These are phyloP conservation scores for Ptychobarbus kaznakovi DNA, from an alignment of 2,797 vertebrate genomes.

Conservation along the genomic window DNA sequence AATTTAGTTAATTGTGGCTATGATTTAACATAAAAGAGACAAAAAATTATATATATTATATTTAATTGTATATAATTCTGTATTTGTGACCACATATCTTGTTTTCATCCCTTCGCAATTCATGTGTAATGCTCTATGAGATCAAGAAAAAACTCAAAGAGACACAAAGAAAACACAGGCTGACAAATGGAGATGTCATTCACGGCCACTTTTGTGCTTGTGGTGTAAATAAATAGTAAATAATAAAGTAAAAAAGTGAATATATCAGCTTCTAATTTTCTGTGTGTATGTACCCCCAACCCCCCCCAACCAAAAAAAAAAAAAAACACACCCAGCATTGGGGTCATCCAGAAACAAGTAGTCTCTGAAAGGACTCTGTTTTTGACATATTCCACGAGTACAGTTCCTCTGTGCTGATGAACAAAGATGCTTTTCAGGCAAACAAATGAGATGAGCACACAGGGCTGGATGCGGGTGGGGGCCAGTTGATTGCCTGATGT, in stretches of 20 bases:
- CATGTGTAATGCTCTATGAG: background rate
- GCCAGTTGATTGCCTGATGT: constrained; percentile 57
- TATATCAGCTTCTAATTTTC: background rate
- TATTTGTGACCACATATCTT: background rate
- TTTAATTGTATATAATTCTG: background rate
- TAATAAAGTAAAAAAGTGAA: too few relatives aligned
- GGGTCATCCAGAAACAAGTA: constrained; percentile 56
- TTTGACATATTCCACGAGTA: constrained; percentile 29
- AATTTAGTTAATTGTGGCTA: background rate
- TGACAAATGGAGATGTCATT: background rate
- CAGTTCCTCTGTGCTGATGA: constrained; percentile 65
- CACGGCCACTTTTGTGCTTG: background rate
- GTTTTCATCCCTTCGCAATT: background rate
- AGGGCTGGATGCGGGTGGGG: constrained; percentile 53
- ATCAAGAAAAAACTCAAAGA: background rate
- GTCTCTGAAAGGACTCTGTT: constrained; percentile 51
- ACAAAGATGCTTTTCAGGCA: constrained; percentile 73
- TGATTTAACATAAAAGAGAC: background rate
- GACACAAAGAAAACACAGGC: background rate
- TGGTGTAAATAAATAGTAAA: background rate
- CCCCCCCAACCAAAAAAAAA: background rate
- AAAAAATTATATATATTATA: background rate
- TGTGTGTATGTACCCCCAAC: background rate
- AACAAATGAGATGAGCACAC: constrained; percentile 26
- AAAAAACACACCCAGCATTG: background rate